Conservation (phyloP, 2,888 invertebrate genomes). For the Drosophila barbarae region DNA sequence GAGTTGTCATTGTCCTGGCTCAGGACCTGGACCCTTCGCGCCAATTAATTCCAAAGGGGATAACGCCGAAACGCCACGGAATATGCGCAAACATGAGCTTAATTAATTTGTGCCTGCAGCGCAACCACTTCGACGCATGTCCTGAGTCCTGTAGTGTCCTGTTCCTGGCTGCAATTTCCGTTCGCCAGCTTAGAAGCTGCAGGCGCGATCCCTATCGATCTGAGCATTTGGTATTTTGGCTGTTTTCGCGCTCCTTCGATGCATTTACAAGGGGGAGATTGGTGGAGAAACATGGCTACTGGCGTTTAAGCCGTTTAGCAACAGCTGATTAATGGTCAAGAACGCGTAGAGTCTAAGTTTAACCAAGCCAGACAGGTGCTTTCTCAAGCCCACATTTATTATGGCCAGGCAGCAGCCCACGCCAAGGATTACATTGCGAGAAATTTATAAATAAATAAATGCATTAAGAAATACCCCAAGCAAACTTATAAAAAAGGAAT, state of each 20-base stretch:
- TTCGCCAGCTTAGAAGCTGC: constrained; percentile 53
- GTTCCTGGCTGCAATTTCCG: constrained; percentile 21
- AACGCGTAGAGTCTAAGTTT: constrained; percentile 20
- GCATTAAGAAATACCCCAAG: neutral
- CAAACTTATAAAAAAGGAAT: neutral
- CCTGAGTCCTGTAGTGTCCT: constrained; percentile 34
- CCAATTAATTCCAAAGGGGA: constrained; percentile 61
- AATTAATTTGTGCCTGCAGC: constrained; percentile 67
- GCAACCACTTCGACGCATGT: constrained; percentile 32
- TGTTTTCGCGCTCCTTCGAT: constrained; percentile 61
- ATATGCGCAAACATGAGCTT: constrained; percentile 66
- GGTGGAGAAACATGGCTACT: constrained; percentile 51
- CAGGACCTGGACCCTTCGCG: constrained; percentile 38
- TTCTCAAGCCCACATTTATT: neutral
- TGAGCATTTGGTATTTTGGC: constrained; percentile 37
- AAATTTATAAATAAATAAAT: neutral
- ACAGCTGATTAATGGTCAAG: constrained; percentile 59
- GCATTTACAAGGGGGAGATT: constrained; percentile 22
- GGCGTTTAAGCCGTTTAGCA: constrained; percentile 66
- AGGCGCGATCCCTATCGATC: constrained; percentile 56
- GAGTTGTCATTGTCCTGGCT: constrained; percentile 74
- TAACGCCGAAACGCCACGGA: constrained; percentile 39
- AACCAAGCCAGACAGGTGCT: constrained; percentile 47
- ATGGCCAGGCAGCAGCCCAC: constrained; percentile 22
- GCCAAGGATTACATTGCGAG: constrained; percentile 25